Percentiles rank a stretch among this genome's conserved stretches.
Conservation (phyloP, 2,797 vertebrate genomes). For the Coregonus ussuriensis region DNA sequence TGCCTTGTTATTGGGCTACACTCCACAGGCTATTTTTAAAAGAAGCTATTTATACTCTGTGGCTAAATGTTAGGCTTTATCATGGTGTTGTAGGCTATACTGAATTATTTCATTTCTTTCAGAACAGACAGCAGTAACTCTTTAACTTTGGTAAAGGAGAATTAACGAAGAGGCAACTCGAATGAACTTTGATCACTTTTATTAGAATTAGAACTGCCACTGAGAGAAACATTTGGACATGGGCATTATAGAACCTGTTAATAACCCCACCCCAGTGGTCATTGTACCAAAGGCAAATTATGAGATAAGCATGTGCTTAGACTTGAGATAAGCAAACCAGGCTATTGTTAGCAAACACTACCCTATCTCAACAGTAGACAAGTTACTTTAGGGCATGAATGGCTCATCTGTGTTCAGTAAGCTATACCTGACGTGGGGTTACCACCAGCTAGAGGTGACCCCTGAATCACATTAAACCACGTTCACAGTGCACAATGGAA, state of each 20-base stretch:
- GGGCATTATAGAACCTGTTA: constrained; percentile 23
- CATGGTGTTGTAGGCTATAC: no score
- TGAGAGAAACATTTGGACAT: constrained; percentile 6
- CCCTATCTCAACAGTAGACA: constrained; percentile 26
- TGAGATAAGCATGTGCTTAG: constrained; percentile 14
- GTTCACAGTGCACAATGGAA: constrained; percentile 22
- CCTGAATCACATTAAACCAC: constrained; percentile 13
- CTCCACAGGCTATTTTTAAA: no score
- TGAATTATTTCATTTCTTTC: no score
- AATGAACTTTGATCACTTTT: no score
- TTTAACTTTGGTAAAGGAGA: no score
- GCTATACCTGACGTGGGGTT: constrained; percentile 30
- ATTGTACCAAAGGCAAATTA: constrained; percentile 15
- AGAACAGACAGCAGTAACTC: no score
- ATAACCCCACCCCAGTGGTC: constrained; percentile 22
- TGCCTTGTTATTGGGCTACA: no score
- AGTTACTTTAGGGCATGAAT: constrained; percentile 26
- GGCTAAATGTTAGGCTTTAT: no score
- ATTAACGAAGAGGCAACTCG: no score
- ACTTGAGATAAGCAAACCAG: constrained; percentile 23
- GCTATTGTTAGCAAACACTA: constrained; percentile 20
- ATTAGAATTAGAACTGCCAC: neutral
- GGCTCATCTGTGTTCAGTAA: constrained; percentile 31
- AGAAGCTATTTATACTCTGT: no score
- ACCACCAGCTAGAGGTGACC: constrained; percentile 19